Base-by-base conservation (phyloP, 1,140 invertebrate genomes). In the Phymastichus coffea region DNA sequence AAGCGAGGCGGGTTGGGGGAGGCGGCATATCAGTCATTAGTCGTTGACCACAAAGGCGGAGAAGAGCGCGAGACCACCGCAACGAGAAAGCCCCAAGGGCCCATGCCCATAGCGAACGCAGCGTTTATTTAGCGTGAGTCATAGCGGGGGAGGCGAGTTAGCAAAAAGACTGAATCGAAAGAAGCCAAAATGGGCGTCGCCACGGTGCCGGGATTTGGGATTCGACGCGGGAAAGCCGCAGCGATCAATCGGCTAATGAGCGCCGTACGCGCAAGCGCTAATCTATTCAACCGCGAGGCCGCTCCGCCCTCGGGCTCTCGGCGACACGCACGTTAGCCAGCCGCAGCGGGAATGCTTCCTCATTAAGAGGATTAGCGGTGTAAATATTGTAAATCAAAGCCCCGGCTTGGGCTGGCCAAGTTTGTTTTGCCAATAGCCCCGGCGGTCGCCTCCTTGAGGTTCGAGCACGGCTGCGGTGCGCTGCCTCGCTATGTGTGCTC, bases 191-290 rank as follows among this genome's bases (percentile, higher is more conserved):
- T 56, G 23, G 28, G 14, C n/a, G 53, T 61, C 47, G 61, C 63
- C 57, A 59, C 62, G 60, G 22, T 26, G 38, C 49, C 40, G 61
- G 62, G 57, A 56, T 67, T 73, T 69, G 64, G n/a, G n/a, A n/a
- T n/a, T n/a, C n/a, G n/a, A n/a, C n/a, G 44, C 33, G 19, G 58
- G 46, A 59, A 72, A 66, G 64, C 43, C 49, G n/a, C n/a, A 65
- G 66, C 37, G 69, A 70, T 68, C 72, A 75, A 75, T 71, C 61
- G 64, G 64, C 64, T 73, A 75, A 72, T 70, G 66, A 72, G 57
- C 67, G 63, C 68, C 68, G 62, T 65, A 25, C 47, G 68, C 65
- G 63, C 64, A 70, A 62, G 65, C 66, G 66, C 62, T 75, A 72
- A 73, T 75, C 65, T 69, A 70, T 70, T 63, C 64, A 66, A 73